A percentile compares a stretch with the other conserved stretches of the same genome.
Evolutionary conservation across 2,888 invertebrate species (phyloP).

Genomic region (Plagiodera versicolora): DNA sequence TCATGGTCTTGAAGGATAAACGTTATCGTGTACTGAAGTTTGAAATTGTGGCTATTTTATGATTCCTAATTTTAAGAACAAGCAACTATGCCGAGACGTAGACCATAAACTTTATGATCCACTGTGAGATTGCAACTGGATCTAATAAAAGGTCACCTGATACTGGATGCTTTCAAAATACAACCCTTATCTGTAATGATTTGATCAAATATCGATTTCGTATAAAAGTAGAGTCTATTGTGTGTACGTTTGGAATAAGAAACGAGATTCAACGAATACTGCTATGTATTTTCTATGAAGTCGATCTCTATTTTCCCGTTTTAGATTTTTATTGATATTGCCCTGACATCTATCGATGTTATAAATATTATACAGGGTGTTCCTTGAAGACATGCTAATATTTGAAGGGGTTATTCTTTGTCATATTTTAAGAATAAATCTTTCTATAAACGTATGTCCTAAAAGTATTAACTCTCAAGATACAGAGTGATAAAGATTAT

Average conservation of each 20-base stretch:
- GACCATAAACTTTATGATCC: slow-evolving; percentile 40
- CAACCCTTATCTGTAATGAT: slow-evolving; percentile 36
- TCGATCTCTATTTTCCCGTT: too few relatives aligned
- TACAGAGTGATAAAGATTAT: too few relatives aligned
- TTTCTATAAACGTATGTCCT: too few relatives aligned
- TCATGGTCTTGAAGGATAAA: slow-evolving; percentile 21
- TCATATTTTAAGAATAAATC: too few relatives aligned
- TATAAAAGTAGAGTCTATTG: slow-evolving; percentile 29
- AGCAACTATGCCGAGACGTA: slow-evolving; percentile 40
- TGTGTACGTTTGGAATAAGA: slow-evolving; percentile 22
- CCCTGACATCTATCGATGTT: too few relatives aligned
- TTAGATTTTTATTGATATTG: too few relatives aligned
- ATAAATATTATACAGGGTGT: too few relatives aligned
- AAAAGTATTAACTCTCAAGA: too few relatives aligned
- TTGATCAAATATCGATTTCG: slow-evolving; percentile 38
- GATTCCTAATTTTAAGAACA: slow-evolving; percentile 40
- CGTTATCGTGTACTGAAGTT: slow-evolving; percentile 31
- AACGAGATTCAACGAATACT: slow-evolving; percentile 19
- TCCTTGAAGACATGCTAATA: too few relatives aligned
- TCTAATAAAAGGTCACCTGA: slow-evolving; percentile 39
- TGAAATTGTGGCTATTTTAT: slow-evolving; percentile 40
- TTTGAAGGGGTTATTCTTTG: too few relatives aligned
- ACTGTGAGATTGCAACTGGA: slow-evolving; percentile 40
- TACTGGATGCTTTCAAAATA: slow-evolving; percentile 25
- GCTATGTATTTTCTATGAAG: slow-evolving; percentile 3